Percentiles rank a stretch among this genome's conserved stretches.
Conservation (phyloP, 2,888 invertebrate species). For the Leptopterna dolabrata region DNA sequence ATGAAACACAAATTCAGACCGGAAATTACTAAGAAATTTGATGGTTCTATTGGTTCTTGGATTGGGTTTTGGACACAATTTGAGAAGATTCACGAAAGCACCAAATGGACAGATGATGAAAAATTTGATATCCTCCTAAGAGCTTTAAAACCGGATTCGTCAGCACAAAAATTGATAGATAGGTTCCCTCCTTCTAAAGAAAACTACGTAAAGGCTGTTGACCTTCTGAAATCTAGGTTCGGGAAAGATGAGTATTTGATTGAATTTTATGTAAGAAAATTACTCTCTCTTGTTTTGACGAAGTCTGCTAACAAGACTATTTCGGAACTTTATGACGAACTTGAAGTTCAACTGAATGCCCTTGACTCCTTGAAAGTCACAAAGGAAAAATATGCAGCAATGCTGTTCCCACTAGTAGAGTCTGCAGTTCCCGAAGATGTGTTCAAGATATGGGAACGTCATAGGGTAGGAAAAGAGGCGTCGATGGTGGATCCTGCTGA, state of each 20-base stretch:
- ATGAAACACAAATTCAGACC: background rate
- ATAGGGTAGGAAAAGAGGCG: constrained; percentile 11
- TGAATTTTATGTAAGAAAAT: constrained; percentile 64
- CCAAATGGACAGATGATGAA: constrained; percentile 55
- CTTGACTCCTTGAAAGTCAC: too few species aligned
- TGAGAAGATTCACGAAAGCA: constrained; percentile 62
- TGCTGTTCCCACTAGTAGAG: too few species aligned
- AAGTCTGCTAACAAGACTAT: too few species aligned
- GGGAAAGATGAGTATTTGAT: too few species aligned
- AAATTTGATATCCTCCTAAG: constrained; percentile 63
- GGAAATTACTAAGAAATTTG: constrained; percentile 61
- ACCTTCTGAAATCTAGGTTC: too few species aligned
- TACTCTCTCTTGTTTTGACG: constrained; percentile 64
- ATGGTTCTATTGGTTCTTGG: constrained; percentile 61
- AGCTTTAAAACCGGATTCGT: constrained; percentile 54
- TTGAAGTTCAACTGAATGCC: constrained; percentile 64
- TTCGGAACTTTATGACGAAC: constrained; percentile 62
- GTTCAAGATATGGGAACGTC: constrained; percentile 62
- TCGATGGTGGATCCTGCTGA: too few species aligned
- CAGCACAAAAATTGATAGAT: constrained; percentile 62
- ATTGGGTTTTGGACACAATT: constrained; percentile 63
- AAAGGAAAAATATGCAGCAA: too few species aligned
- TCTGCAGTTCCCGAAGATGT: too few species aligned
- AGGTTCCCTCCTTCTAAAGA: constrained; percentile 62
- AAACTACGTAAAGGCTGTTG: too few species aligned